Percentiles rank a stretch among this genome's conserved stretches.
Evolutionary conservation across 2,888 invertebrate species (phyloP).

Genomic region (Orthonychiurus folsomi): DNA sequence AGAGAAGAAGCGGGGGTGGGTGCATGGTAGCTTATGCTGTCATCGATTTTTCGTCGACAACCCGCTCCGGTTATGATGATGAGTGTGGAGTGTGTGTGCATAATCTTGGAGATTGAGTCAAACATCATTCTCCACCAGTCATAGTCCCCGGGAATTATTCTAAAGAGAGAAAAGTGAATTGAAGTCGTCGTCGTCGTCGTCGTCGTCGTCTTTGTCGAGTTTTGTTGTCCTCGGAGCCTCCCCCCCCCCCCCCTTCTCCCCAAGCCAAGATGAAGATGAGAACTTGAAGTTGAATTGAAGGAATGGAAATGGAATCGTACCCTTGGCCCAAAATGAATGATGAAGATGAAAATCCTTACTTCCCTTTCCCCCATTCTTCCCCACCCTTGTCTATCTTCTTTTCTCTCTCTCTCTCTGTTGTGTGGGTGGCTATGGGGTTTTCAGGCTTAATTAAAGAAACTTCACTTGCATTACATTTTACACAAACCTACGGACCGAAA

Average conservation of each 20-base stretch:
- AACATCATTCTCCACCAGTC: neutral
- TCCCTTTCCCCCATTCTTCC: neutral
- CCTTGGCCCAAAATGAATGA: too few species aligned
- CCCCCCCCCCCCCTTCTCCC: too few species aligned
- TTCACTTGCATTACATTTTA: neutral
- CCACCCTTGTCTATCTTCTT: neutral
- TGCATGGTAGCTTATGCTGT: neutral
- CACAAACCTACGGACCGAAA: too few species aligned
- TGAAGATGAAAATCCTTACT: slow-evolving; percentile 1
- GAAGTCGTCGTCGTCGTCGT: too few species aligned
- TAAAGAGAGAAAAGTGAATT: too few species aligned
- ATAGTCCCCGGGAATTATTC: neutral
- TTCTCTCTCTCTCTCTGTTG: neutral
- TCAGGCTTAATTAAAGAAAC: neutral
- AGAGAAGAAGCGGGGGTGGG: neutral
- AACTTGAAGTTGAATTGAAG: neutral
- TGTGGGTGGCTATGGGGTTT: too few species aligned
- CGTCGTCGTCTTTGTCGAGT: too few species aligned
- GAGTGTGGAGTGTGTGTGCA: neutral
- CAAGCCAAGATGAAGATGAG: neutral
- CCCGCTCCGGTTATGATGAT: too few species aligned
- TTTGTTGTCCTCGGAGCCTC: neutral
- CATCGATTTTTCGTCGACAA: neutral
- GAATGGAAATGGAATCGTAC: too few species aligned
- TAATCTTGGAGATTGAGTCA: neutral